These are phyloP conservation scores for Euspilapteryx auroguttella DNA, from an alignment of 2,888 invertebrate genomes.

Conservation along the genomic window DNA sequence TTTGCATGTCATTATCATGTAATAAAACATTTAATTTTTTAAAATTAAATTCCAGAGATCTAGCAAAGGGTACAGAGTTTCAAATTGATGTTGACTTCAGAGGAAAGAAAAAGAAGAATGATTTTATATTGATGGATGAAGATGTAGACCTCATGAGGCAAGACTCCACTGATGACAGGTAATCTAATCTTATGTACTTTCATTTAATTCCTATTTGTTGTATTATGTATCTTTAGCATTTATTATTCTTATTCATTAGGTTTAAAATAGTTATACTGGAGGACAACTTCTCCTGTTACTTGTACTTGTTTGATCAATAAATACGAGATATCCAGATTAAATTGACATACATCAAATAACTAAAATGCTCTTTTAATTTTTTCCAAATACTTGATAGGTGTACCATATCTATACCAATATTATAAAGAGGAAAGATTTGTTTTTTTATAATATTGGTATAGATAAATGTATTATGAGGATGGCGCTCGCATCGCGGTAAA, in stretches of 20 bases:
- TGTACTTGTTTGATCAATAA: not conserved
- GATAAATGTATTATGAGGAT: too few species aligned
- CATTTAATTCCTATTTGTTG: not conserved
- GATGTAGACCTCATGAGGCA: constrained; percentile 20
- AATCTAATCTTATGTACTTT: constrained; percentile 1
- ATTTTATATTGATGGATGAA: constrained; percentile 15
- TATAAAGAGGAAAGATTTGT: too few species aligned
- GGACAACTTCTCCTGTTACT: not conserved
- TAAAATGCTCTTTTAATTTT: too few species aligned
- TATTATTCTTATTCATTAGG: not conserved
- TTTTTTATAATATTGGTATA: too few species aligned
- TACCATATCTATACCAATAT: too few species aligned
- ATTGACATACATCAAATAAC: too few species aligned
- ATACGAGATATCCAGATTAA: not conserved
- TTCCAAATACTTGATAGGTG: too few species aligned
- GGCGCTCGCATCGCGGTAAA: too few species aligned
- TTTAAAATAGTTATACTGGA: too few species aligned
- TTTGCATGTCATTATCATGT: too few species aligned
- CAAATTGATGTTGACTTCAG: constrained; percentile 36
- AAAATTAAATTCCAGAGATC: constrained; percentile 24
- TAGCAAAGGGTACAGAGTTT: constrained; percentile 23
- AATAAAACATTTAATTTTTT: too few species aligned
- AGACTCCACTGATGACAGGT: constrained; percentile 16
- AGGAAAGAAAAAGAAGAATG: constrained; percentile 13
- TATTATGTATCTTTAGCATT: not conserved